Percentiles rank a stretch among this genome's conserved stretches.
Evolutionary conservation across 1,140 invertebrate genomes (phyloP).

Genomic region (Drosophila ercepeae): DNA sequence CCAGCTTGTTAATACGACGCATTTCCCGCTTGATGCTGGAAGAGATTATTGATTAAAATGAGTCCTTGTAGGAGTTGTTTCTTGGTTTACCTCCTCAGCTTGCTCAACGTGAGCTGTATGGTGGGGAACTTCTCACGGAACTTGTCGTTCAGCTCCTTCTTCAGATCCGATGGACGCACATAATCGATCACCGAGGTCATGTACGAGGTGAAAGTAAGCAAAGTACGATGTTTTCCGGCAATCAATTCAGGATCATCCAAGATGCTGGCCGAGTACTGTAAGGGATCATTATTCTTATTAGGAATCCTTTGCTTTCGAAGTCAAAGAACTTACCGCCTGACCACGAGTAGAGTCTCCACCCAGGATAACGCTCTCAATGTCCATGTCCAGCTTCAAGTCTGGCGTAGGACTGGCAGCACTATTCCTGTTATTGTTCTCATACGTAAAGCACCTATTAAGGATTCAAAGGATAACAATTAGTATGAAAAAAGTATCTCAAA

Average conservation of each 20-base stretch:
- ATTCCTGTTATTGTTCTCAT: constrained; percentile 87
- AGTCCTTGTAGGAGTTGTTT: not conserved
- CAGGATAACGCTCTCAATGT: constrained; percentile 70
- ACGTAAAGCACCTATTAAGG: constrained; percentile 88
- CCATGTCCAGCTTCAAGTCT: constrained; percentile 79
- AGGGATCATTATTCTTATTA: too few relatives aligned
- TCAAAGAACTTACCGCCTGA: constrained; percentile 45
- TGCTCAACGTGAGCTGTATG: constrained; percentile 97
- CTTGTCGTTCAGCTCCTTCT: constrained; percentile 99
- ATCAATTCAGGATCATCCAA: constrained; percentile 98
- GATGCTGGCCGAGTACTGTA: constrained; percentile 94
- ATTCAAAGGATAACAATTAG: not conserved
- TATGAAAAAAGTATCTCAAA: not conserved
- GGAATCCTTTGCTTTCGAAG: too few relatives aligned
- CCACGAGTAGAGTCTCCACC: constrained; percentile 48
- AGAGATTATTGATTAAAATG: not conserved
- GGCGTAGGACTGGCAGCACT: constrained; percentile 78
- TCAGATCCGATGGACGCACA: constrained; percentile 97
- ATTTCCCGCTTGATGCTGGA: constrained; percentile 94
- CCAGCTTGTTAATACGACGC: constrained; percentile 95
- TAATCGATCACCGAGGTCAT: constrained; percentile 99
- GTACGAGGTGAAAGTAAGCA: constrained; percentile 97
- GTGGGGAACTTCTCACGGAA: constrained; percentile 98
- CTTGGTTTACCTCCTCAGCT: constrained; percentile 92
- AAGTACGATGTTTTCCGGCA: constrained; percentile 96